Conservation (phyloP, 2,888 invertebrate species). For the Cyrtodaria siliqua region DNA sequence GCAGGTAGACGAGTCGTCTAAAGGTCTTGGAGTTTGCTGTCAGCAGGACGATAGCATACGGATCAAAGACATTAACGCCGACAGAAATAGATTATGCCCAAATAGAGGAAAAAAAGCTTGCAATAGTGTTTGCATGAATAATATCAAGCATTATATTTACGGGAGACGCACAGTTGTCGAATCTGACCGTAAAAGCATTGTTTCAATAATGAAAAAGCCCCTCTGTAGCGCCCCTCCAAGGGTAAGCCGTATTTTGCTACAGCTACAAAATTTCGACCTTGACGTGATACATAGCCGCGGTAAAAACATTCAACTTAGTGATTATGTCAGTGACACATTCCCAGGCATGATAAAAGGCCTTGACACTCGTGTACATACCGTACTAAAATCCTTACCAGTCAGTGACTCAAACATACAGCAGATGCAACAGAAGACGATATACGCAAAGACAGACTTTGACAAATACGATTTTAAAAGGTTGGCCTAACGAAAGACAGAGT, state of each 20-base stretch:
- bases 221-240: too few relatives aligned
- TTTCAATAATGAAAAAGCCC: conserved; percentile 55
- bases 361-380: conserved; percentile 18
- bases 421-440: conserved; percentile 6
- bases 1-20: conserved; percentile 16
- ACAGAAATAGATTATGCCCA: conserved; percentile 46
- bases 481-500: conserved; percentile 22
- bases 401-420: conserved; percentile 13
- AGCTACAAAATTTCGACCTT: conserved; percentile 39
- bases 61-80: conserved; percentile 44
- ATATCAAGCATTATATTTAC: too few relatives aligned
- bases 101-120: conserved; percentile 39
- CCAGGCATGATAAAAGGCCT: conserved; percentile 11
- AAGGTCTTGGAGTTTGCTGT: conserved; percentile 21
- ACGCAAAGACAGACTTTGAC: conserved; percentile 22
- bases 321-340: conserved; percentile 18
- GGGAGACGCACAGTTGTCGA: neutral
- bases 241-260: conserved; percentile 45
- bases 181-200: neutral
- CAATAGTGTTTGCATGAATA: conserved; percentile 4
- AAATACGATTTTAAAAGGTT: conserved; percentile 25
- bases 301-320: conserved; percentile 36
- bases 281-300: conserved; percentile 35
- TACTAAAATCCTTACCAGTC: conserved; percentile 14
- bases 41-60: conserved; percentile 46